Evolutionary conservation across 2,113 vertebrate genomes (phyloP), one percentile per base, ranked within the genome.

Genomic region (Sinocyclocheilus anophthalmus): DNA sequence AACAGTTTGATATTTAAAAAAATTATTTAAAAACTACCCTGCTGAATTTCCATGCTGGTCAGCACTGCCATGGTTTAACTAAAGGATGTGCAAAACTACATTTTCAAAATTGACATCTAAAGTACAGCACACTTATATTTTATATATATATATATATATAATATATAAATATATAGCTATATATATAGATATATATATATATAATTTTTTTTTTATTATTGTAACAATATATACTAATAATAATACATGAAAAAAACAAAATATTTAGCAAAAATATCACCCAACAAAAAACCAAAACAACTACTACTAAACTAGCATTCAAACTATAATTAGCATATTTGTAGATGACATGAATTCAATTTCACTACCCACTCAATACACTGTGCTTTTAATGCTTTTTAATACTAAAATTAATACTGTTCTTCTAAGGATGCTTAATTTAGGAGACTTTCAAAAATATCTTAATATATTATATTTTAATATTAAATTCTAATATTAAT

Each of bases 1-100:
- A 80, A 86, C 77, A 53, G 24, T 76, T 55, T 79, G 84, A 30
- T 72, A 69, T 86, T 88, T 76, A 81, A 39, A 77, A 48, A 76
- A 65, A 79, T 50, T 59, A 59, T 59, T 42, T 42, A 77, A 86
- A 84, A 33, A 72, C 67, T 69, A 84, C 57, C 76, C 53, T 53
- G 9, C 84, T 77, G 83, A 57, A 26, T 76, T 16, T 48, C 13
- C 73, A 48, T 50, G 73, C 73, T 76, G 73, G 42, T 48, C 39
- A 76, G 73, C 11, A 48, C 73, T 48, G 42, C 22, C 73, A 76
- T 1, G 2, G 42, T 67, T 7, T 22, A 12, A 72, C 37, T 72
- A 6, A 24, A 75, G 12, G 72, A 48, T 48, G 42, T 9, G n/a
- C 5, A 76, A 50, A 75, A 48, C 42, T 7, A 48, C 5, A 75